Percentiles rank a stretch among this genome's conserved stretches.
These are phyloP conservation scores for Lordiphosa fenestrarum DNA, from an alignment of 2,888 invertebrate species.

Conservation along the genomic window DNA sequence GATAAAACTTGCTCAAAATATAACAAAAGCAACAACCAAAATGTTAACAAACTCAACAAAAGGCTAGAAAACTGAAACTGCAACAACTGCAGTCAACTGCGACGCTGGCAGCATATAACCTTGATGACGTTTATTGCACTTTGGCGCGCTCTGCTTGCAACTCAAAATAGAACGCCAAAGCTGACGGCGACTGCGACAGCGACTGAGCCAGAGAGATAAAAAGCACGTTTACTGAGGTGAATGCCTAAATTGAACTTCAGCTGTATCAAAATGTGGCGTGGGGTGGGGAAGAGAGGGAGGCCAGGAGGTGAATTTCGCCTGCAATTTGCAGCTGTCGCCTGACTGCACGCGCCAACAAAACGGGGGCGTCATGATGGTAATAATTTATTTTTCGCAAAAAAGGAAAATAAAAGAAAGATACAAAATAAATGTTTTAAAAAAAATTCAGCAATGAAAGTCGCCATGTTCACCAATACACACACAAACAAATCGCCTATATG, in stretches of 20 bases:
- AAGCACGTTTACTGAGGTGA: constrained; percentile 43
- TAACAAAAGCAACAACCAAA: constrained; percentile 24
- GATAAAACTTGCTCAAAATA: constrained; percentile 2
- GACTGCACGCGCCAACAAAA: constrained; percentile 30
- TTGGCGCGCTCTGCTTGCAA: constrained; percentile 54
- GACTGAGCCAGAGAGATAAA: constrained; percentile 33
- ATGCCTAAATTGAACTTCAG: constrained; percentile 27
- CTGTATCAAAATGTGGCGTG: background rate
- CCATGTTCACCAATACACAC: background rate
- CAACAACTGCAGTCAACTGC: constrained; percentile 17
- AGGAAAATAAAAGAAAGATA: background rate
- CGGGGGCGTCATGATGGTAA: constrained; percentile 29
- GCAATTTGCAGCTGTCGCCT: constrained; percentile 40
- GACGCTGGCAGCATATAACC: constrained; percentile 63
- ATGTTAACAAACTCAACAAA: constrained; percentile 35
- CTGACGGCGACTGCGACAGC: constrained; percentile 42
- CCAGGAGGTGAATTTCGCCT: constrained; percentile 9
- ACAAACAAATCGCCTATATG: background rate
- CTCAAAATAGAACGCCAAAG: constrained; percentile 65
- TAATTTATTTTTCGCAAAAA: constrained; percentile 31
- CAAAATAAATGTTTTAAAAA: constrained; percentile 3
- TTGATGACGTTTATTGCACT: constrained; percentile 79
- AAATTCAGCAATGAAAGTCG: background rate
- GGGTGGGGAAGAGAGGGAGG: background rate
- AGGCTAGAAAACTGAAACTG: constrained; percentile 21